Base-by-base conservation (phyloP, 2,797 vertebrate species). In the Epinephelus malabaricus region DNA sequence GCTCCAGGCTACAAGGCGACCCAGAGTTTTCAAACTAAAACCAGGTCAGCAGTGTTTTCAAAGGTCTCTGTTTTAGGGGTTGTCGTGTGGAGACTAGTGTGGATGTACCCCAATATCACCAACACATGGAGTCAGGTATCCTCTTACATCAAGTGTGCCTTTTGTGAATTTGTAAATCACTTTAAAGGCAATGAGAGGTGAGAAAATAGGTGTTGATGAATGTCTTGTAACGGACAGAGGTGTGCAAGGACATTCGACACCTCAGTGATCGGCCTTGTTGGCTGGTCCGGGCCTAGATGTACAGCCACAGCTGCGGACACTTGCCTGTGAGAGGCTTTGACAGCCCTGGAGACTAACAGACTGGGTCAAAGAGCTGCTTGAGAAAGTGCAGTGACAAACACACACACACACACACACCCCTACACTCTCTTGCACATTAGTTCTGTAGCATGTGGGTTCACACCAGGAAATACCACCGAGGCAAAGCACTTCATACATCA, bases 231-330 rank as follows among this genome's bases (percentile, higher is more conserved):
- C 67, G 69, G 81, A 88, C 85, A 72, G 86, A 78, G 76, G 70
- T 73, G 82, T 79, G 54, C 69, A 43, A 43, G 65, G 88, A 93
- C 87, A 92, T 82, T 86, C 21, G 79, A 90, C 89, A 93, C 90
- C 82, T 83, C 77, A 30, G 79, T 56, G 40, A 80, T 75, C 30
- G 43, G 75, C 85, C 73, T 68, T 62, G 84, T 75, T 68, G 76
- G 70, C 81, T 46, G 60, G 65, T 78, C 72, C 55, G 69, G 62
- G 69, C 59, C 8, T 81, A 71, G 82, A 93, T 76, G 73, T 83
- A 75, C 85, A 81, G 63, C 69, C 88, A 74, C 91, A 93, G 92
- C 92, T 94, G 92, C 90, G 88, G 90, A 92, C 86, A 90, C 81
- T 91, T 93, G 90, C 81, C 84, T 90, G 81, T 86, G 83, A 91